Conservation (phyloP, 2,797 vertebrate species). For the Enteromius afrohamiltoni region DNA sequence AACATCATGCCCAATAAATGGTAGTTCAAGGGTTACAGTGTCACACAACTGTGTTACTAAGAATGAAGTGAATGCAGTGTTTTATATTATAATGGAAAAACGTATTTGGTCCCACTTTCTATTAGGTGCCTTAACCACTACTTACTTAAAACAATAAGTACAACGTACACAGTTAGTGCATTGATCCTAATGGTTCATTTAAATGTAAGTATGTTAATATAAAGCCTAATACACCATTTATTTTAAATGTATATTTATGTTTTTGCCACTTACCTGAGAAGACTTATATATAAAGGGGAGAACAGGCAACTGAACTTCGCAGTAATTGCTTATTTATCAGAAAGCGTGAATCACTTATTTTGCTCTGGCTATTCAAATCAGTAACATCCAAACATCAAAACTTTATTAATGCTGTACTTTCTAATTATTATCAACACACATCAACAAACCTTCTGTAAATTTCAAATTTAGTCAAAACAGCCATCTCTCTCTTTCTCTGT, state of each 20-base stretch:
- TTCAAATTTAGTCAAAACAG: not conserved
- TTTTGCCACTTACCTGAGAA: no score
- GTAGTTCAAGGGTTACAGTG: no score
- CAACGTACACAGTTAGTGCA: no score
- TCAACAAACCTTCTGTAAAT: constrained; percentile 1
- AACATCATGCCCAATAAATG: no score
- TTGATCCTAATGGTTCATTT: no score
- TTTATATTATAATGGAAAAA: not conserved
- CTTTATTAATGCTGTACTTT: not conserved
- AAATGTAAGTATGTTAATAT: no score
- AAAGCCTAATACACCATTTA: no score
- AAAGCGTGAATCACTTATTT: not conserved
- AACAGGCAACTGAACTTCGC: not conserved
- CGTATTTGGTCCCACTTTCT: no score
- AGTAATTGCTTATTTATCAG: not conserved
- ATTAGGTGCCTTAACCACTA: no score
- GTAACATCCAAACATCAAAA: not conserved
- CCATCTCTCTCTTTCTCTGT: not conserved
- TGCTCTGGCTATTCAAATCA: not conserved
- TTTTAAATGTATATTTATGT: no score
- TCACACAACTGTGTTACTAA: not conserved
- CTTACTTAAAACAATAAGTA: no score
- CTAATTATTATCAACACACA: not conserved
- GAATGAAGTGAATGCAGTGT: not conserved
- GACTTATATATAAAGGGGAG: not conserved